Base-by-base conservation (phyloP, 1,140 invertebrate species). In the Cardiocondyla obscurior region DNA sequence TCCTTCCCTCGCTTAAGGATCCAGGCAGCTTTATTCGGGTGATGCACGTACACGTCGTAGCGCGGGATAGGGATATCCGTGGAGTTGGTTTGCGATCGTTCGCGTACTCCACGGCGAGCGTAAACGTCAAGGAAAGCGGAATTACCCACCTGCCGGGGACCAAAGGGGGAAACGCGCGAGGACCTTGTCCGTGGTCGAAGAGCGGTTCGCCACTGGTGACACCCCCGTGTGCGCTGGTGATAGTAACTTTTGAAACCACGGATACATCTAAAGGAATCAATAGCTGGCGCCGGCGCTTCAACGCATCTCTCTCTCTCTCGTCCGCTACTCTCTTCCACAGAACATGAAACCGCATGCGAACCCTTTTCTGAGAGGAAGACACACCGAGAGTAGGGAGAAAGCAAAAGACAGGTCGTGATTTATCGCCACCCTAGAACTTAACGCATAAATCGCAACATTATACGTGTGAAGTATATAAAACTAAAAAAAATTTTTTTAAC, bases 281-380 rank as follows among this genome's bases (percentile, higher is more conserved):
- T 93, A 92, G 91, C 89, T 60, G 19, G 85, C 92, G 92, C 92
- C 92, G 92, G 92, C 92, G 92, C 92, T 84, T 85, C 89, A 82
- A 90, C 64, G 84, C 51, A n/a, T n/a, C n/a, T 33, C 19, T 67
- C 64, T 69, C 73, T 69, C 36, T 51, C 28, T 67, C 62, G 22
- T 7, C 46, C 22, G 30, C 30, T 19, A 51, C 8, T 28, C 51
- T 19, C 16, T 39, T 33, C 28, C 44, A 33, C 14, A n/a, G 14
- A 19, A 70, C 39, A 16, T 19, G 72, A 76, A 76, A 76, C 28
- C 30, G 33, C 74, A 33, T n/a, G 74, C 62, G 33, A 79, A 22
- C 1, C 22, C n/a, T 67, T 67, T n/a, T 67, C 58, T 19, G 12
- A 69, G 33, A 76, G 25, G 8, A 76, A 67, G 46, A 53, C 0